phyloP scores from a whole-genome alignment of 2,797 vertebrate genomes.

The Macropus fuliginosus region DNA sequence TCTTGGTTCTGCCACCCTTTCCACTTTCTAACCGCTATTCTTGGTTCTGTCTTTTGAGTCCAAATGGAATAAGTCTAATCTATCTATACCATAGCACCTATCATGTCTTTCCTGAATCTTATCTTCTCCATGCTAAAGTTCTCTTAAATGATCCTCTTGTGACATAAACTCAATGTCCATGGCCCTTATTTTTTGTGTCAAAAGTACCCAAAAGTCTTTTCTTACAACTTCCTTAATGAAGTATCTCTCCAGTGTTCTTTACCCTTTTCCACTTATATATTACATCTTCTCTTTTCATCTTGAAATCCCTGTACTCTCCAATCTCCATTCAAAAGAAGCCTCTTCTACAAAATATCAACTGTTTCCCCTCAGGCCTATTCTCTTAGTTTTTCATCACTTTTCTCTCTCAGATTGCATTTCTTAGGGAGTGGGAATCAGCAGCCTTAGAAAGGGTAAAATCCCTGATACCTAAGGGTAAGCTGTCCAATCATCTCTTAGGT shows the following conservation, averaged over 20 bases:
- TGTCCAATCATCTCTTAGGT: neutral
- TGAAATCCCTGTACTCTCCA: neutral
- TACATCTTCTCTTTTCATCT: neutral
- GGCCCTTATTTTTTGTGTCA: neutral
- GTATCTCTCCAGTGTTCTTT: neutral
- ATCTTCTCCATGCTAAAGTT: neutral
- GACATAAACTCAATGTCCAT: neutral
- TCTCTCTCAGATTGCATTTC: neutral
- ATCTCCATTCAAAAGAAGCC: neutral
- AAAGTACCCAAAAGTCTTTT: neutral
- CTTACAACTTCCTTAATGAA: neutral
- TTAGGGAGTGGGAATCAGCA: neutral
- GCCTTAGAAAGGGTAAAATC: neutral
- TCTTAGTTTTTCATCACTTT: neutral
- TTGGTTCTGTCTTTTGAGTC: neutral
- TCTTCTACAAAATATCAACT: neutral
- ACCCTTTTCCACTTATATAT: neutral
- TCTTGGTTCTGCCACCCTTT: neutral
- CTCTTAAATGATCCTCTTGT: neutral
- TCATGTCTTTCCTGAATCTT: neutral
- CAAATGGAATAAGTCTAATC: neutral
- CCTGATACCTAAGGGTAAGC: neutral
- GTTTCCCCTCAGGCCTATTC: neutral
- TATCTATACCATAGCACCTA: neutral
- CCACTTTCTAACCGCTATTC: neutral